Conservation (phyloP, 2,113 vertebrate species). For the Euleptes europaea region DNA sequence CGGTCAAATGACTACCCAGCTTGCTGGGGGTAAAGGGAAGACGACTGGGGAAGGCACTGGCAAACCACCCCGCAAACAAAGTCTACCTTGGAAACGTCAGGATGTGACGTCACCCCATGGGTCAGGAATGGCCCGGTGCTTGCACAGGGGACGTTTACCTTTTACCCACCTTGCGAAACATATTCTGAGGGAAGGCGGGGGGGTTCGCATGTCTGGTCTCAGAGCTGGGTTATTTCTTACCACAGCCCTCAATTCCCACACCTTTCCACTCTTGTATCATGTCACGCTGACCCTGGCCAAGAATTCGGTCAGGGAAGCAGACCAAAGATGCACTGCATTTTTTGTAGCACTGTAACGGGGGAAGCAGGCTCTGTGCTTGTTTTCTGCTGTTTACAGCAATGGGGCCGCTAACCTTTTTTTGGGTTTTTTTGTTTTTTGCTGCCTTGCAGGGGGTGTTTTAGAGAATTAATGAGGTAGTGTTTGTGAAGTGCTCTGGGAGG, state of each 20-base stretch:
- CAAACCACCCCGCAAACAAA: no score
- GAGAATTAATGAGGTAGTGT: constrained; percentile 53
- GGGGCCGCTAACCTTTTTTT: constrained; percentile 1
- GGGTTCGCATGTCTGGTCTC: neutral
- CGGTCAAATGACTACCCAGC: no score
- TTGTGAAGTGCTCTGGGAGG: constrained; percentile 29
- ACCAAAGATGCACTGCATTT: neutral
- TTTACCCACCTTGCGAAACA: neutral
- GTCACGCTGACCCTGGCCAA: neutral
- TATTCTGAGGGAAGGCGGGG: neutral
- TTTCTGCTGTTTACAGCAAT: constrained; percentile 21
- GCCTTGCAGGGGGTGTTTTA: constrained; percentile 10
- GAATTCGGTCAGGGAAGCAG: constrained; percentile 15
- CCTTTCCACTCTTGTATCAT: neutral
- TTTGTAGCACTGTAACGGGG: constrained; percentile 20
- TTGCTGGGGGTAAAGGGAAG: no score
- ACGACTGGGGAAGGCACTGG: no score
- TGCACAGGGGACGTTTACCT: no score
- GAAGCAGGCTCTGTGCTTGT: constrained; percentile 22
- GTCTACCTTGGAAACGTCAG: no score
- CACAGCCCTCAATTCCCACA: neutral
- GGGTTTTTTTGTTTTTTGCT: neutral
- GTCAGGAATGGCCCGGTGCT: no score
- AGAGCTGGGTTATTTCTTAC: neutral
- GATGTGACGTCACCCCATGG: no score